Evolutionary conservation across 2,888 invertebrate species (phyloP), one percentile per base, ranked within the genome.

Genomic region (Aleiodes leptofemur): DNA sequence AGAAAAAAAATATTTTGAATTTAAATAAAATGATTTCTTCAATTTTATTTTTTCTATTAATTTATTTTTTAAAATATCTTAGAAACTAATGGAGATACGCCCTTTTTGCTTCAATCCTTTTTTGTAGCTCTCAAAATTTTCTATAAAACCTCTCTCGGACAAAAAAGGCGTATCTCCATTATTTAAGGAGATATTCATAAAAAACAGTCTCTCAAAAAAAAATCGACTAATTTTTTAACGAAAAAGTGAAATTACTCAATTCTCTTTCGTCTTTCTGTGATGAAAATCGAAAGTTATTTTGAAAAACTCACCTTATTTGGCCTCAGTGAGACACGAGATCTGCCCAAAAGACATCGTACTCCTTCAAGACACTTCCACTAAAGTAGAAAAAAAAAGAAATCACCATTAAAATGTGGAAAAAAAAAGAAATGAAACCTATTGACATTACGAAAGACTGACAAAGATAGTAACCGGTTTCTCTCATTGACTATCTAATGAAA

Each of bases 281-380:
- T 23, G 1, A 34, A 34, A 13, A 2, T 43, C 13, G 14, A 38
- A 34, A 43, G 0, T 43, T 3, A 14, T 61, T 61, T 66, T 34
- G 34, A 6, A 34, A 34, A 29, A 23, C 9, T 50, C 23, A 66
- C 64, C 48, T 64, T 43, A 53, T 72, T 69, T 76, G 29, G n/a
- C 80, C 80, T 34, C 66, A 61, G 69, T 77, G 81, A 43, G 84
- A 83, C 14, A 83, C 81, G 48, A 88, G 74, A 3, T 86, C 93
- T 31, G 94, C 92, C 95, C 95, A 96, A 88, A 94, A 96, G 6
- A 93, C 94, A 69, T 92, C 92, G 86, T 95, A 96, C 82, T 94
- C 93, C 89, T 95, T 93, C 83, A 95, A 88, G 23, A 95, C 92
- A 4, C 95, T 94, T 64, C 95, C 95, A 57, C 95, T 95, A 92